Evolutionary conservation across 2,797 vertebrate species (phyloP).

Genomic region (Pangasius larnaudii): DNA sequence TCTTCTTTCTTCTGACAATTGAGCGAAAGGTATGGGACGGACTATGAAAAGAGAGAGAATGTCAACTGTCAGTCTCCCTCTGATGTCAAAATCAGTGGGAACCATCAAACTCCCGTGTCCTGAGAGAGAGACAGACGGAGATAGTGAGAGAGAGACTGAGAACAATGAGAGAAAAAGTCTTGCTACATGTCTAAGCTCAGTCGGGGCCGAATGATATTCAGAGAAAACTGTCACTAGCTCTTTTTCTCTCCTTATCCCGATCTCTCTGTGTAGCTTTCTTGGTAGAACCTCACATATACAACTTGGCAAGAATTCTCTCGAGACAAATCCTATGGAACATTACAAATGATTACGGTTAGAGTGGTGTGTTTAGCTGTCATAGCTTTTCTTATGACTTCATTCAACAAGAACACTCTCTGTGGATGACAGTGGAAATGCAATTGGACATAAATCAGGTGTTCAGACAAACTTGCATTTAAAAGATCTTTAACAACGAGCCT

Average conservation of each 20-base stretch:
- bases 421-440: neutral
- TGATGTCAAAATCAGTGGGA: constrained; percentile 62
- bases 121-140: constrained; percentile 52
- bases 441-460: neutral
- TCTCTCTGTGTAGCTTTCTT: constrained; percentile 26
- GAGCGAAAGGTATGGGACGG: constrained; percentile 66
- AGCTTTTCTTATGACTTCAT: neutral
- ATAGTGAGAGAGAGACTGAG: constrained; percentile 56
- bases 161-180: constrained; percentile 54
- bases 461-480: neutral
- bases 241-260: constrained; percentile 30
- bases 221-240: constrained; percentile 39
- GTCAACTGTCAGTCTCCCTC: constrained; percentile 83
- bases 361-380: neutral
- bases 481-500: neutral
- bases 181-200: constrained; percentile 43
- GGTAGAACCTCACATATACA: constrained; percentile 13
- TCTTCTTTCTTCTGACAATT: constrained; percentile 71
- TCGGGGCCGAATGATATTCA: constrained; percentile 54
- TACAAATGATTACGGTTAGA: neutral
- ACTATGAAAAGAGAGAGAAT: constrained; percentile 76
- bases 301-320: constrained; percentile 10
- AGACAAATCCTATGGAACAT: neutral
- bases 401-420: neutral
- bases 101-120: constrained; percentile 56